These are phyloP conservation scores for Dysdera silvatica DNA, from an alignment of 1,140 invertebrate species.

Conservation along the genomic window DNA sequence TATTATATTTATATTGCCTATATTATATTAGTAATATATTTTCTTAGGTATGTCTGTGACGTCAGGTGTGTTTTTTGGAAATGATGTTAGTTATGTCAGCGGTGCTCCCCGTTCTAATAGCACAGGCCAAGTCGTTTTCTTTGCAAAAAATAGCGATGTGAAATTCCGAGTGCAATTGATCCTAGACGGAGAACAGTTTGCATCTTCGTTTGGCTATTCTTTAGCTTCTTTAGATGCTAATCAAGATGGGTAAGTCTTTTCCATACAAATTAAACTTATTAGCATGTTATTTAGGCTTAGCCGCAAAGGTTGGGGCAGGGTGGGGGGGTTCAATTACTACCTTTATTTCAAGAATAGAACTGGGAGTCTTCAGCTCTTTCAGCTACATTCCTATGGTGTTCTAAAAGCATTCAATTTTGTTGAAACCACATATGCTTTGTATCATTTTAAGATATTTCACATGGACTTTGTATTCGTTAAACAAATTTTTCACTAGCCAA, in stretches of 20 bases:
- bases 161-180: conserved; percentile 30
- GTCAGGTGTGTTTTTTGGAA: conserved; percentile 59
- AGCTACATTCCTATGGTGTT: no score
- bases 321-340: no score
- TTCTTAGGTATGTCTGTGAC: conserved; percentile 76
- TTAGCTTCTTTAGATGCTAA: conserved; percentile 74
- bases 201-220: conserved; percentile 71
- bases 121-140: conserved; percentile 76
- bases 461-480: no score
- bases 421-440: no score
- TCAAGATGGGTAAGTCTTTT: conserved; percentile 67
- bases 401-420: no score
- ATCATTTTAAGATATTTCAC: no score
- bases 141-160: conserved; percentile 44
- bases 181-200: conserved; percentile 36
- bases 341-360: no score
- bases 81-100: conserved; percentile 58
- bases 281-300: no score
- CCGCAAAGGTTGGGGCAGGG: no score
- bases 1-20: background rate
- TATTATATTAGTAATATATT: conserved; percentile 2
- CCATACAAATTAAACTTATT: no score
- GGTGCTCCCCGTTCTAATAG: conserved; percentile 79
- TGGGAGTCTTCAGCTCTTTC: no score
- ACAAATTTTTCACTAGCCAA: no score